These are phyloP conservation scores for Euphydryas editha DNA, from an alignment of 2,888 invertebrate genomes.

Conservation along the genomic window DNA sequence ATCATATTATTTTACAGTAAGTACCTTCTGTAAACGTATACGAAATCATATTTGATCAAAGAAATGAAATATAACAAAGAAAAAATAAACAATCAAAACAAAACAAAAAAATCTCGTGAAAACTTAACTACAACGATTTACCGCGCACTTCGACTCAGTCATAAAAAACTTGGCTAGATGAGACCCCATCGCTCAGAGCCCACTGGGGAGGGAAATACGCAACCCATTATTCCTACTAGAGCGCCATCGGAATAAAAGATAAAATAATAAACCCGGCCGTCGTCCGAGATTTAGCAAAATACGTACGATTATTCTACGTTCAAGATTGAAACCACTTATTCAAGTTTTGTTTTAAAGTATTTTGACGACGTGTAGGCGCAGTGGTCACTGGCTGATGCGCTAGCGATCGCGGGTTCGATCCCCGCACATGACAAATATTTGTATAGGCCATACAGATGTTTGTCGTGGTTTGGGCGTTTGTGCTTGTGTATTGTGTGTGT, in stretches of 20 bases:
- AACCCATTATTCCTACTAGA: slow-evolving; percentile 63
- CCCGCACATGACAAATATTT: too few relatives aligned
- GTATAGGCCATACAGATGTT: too few relatives aligned
- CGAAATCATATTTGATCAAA: neutral
- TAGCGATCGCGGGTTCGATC: too few relatives aligned
- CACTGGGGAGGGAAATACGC: slow-evolving; percentile 56
- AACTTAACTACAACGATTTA: slow-evolving; percentile 34
- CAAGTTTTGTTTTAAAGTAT: slow-evolving; percentile 31
- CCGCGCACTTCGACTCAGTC: slow-evolving; percentile 27
- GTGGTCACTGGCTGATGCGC: too few relatives aligned
- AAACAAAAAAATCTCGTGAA: slow-evolving; percentile 31
- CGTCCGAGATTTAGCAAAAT: slow-evolving; percentile 55
- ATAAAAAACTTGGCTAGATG: slow-evolving; percentile 42
- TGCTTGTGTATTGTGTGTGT: too few relatives aligned
- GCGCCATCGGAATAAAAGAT: slow-evolving; percentile 62
- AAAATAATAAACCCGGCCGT: slow-evolving; percentile 57
- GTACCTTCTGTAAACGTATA: neutral
- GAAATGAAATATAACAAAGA: neutral
- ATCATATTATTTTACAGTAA: too few relatives aligned
- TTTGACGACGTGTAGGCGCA: too few relatives aligned
- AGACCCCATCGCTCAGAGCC: slow-evolving; percentile 54
- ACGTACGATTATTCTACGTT: slow-evolving; percentile 39
- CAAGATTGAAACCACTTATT: slow-evolving; percentile 27
- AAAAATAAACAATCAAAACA: slow-evolving; percentile 11
- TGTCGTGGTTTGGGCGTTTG: too few relatives aligned